phyloP scores from a whole-genome alignment of 2,797 vertebrate genomes.

The Chromis chromis region DNA sequence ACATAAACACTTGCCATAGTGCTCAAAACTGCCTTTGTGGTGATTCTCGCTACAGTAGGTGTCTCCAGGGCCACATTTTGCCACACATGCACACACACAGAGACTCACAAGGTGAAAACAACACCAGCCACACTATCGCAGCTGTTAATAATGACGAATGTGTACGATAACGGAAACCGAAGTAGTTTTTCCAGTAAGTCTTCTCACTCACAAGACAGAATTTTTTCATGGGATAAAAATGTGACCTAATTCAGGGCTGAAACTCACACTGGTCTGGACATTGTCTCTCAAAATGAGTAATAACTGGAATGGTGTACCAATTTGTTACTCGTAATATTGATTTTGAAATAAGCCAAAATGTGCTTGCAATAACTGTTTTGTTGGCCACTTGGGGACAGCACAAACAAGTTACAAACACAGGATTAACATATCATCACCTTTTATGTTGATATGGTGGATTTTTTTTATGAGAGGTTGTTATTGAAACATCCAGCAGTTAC shows the following conservation, averaged over 20 bases:
- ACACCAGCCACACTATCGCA: too few species aligned
- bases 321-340: background rate
- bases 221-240: constrained; percentile 14
- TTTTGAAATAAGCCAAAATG: background rate
- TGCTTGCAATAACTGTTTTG: background rate
- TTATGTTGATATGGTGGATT: too few species aligned
- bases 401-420: background rate
- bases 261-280: background rate
- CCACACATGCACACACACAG: too few species aligned
- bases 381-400: background rate
- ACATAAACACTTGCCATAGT: too few species aligned
- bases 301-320: background rate
- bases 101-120: too few species aligned
- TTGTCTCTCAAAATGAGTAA: constrained; percentile 1
- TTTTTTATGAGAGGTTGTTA: background rate
- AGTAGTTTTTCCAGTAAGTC: constrained; percentile 6
- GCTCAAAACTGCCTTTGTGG: too few species aligned
- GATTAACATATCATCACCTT: background rate
- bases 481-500: constrained; percentile 2
- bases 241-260: constrained; percentile 12
- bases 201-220: background rate
- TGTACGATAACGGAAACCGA: constrained; percentile 1
- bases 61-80: too few species aligned
- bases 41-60: too few species aligned
- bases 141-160: constrained; percentile 11